phyloP scores from a whole-genome alignment of 1,140 invertebrate species.

The Cotesia typhae region DNA sequence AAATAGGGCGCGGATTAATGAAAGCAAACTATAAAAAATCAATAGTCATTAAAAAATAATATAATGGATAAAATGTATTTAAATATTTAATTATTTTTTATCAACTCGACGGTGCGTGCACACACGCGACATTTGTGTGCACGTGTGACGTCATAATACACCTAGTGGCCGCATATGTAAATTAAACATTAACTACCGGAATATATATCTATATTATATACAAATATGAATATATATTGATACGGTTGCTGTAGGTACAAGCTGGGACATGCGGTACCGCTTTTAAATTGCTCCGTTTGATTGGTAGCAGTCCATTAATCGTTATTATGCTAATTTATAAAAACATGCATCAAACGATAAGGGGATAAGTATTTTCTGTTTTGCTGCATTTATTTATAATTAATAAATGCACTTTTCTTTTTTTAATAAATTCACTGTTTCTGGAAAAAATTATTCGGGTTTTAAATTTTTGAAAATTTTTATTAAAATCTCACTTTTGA shows the following conservation, averaged over 20 bases:
- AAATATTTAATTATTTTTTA: no score
- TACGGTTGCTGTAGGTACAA: conserved; percentile 50
- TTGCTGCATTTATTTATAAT: background rate
- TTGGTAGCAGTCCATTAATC: conserved; percentile 56
- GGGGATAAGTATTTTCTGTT: background rate
- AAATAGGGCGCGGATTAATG: no score
- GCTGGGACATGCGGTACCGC: conserved; percentile 52
- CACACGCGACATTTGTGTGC: conserved; percentile 51
- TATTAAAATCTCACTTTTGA: no score
- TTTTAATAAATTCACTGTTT: no score
- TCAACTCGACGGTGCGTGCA: conserved; percentile 48
- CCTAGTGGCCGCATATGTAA: conserved; percentile 56
- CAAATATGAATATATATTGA: no score
- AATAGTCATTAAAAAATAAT: no score
- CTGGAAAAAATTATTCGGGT: no score
- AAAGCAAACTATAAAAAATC: no score
- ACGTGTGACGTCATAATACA: conserved; percentile 65
- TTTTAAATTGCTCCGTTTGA: conserved; percentile 62
- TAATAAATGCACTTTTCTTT: no score
- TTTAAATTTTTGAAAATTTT: no score
- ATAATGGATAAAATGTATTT: no score
- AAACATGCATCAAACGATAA: background rate
- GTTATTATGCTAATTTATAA: conserved; percentile 51
- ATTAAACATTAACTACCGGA: conserved; percentile 48
- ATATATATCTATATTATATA: conserved; percentile 45